phyloP scores from a whole-genome alignment of 2,888 invertebrate genomes.

The Pyrocoelia pectoralis region DNA sequence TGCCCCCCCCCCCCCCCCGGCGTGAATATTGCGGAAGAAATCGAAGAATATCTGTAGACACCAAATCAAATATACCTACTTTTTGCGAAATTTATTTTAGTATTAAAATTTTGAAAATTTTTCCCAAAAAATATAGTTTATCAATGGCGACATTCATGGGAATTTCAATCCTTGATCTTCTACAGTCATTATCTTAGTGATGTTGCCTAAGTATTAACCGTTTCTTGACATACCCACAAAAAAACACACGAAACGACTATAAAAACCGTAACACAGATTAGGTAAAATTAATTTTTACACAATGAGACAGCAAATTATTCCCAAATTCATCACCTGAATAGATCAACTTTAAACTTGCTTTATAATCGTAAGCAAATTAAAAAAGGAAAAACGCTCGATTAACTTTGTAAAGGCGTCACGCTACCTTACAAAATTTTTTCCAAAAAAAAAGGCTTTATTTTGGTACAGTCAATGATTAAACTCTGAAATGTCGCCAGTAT shows the following conservation, averaged over 20 bases:
- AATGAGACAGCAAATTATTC: slow-evolving; percentile 7
- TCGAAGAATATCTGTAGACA: too few relatives aligned
- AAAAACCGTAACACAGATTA: slow-evolving; percentile 1
- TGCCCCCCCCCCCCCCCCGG: too few relatives aligned
- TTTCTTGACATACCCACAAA: not conserved
- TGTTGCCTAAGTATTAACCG: not conserved
- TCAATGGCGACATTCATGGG: too few relatives aligned
- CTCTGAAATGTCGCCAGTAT: not conserved
- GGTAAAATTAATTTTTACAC: slow-evolving; percentile 5
- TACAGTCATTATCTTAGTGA: too few relatives aligned
- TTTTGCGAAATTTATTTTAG: too few relatives aligned
- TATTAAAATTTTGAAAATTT: too few relatives aligned
- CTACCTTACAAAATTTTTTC: not conserved
- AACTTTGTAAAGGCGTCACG: not conserved
- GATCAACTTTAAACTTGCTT: not conserved
- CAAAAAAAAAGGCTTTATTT: not conserved
- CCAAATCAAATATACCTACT: too few relatives aligned
- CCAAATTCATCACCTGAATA: not conserved
- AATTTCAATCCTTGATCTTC: too few relatives aligned
- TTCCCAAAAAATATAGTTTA: too few relatives aligned
- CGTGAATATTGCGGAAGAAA: too few relatives aligned
- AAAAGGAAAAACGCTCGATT: not conserved
- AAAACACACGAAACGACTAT: not conserved
- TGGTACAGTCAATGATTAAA: not conserved
- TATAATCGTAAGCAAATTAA: slow-evolving; percentile 1